Base-by-base conservation (phyloP, 2,797 vertebrate species). In the Labeo calbasu region DNA sequence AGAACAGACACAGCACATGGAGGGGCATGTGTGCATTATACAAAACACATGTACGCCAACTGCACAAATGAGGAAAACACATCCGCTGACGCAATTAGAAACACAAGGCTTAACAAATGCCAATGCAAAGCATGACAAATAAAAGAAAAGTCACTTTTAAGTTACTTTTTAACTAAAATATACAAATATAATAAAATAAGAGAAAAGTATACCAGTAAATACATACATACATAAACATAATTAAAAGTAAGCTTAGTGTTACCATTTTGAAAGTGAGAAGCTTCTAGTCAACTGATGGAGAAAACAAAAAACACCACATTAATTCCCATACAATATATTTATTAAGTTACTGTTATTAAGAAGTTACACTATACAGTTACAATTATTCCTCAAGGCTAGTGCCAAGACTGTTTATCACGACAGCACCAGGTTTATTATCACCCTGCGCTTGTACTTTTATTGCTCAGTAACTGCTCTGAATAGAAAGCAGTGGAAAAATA, bases 1-100 rank as follows among this genome's bases (percentile, higher is more conserved):
- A 36, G 59, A 78, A 75, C 63, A 77, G 51, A 83, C 36, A 28
- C 23, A 77, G 63, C 82, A 77, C 82, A 83, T 77, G 82, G 36
- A 77, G 19, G 11, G 55, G 15, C 63, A 69, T 83, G 63, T 77
- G 61, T 76, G 73, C 48, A 36, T 69, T 57, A 21, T 59, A 68
- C 46, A 77, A 55, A 83, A 77, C 82, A 48, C 63, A 68, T 83
- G 32, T 59, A 77, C 63, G 69, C 17, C 73, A 70, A 77, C 71
- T 76, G 59, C 71, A 76, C n/a, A 76, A 66, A 76, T 32, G 17
- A 81, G n/a, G 36, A 61, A 61, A 77, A 61, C 21, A 61, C 12
- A 5, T 55, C 28, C 4, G 1, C 11, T 69, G 65, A 43, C 0
- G 2, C 9, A 12, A 4, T 23, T 55, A n/a, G 19, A 80, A 69